Evolutionary conservation across 2,797 vertebrate genomes (phyloP).

Genomic region (Danio aesculapii): DNA sequence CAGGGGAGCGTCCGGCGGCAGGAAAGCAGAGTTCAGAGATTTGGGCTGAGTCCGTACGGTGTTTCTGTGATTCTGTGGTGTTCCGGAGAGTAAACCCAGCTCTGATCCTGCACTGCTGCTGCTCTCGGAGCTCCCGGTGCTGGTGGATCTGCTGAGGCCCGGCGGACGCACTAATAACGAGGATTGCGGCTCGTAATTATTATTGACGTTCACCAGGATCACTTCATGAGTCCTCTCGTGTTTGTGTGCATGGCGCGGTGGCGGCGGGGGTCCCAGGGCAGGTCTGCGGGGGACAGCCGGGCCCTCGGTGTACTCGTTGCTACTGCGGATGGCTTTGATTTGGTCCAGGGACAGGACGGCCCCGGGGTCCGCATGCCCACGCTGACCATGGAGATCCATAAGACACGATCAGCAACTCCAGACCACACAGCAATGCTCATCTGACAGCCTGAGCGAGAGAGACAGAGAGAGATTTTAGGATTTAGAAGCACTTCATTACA

Average conservation of each 20-base stretch:
- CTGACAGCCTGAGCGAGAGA: slow-evolving; percentile 82
- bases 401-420: slow-evolving; percentile 89
- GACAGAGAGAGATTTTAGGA: neutral
- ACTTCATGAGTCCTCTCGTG: slow-evolving; percentile 95
- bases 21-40: slow-evolving; percentile 70
- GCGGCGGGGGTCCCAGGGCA: slow-evolving; percentile 71
- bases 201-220: slow-evolving; percentile 93
- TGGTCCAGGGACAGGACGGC: slow-evolving; percentile 95
- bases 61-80: slow-evolving; percentile 74
- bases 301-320: slow-evolving; percentile 95
- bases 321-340: slow-evolving; percentile 94
- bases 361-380: slow-evolving; percentile 89
- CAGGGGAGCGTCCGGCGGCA: slow-evolving; percentile 57
- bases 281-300: slow-evolving; percentile 85
- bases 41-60: slow-evolving; percentile 90
- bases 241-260: slow-evolving; percentile 86
- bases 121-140: slow-evolving; percentile 93
- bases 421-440: slow-evolving; percentile 94
- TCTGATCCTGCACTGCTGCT: slow-evolving; percentile 92
- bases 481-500: too few relatives aligned
- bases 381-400: slow-evolving; percentile 96
- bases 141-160: slow-evolving; percentile 89
- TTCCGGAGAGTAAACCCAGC: slow-evolving; percentile 88
- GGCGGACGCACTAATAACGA: slow-evolving; percentile 74
- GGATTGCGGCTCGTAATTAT: slow-evolving; percentile 87